Evolutionary conservation across 2,888 invertebrate genomes (phyloP).

Genomic region (Ormyrus labotus): DNA sequence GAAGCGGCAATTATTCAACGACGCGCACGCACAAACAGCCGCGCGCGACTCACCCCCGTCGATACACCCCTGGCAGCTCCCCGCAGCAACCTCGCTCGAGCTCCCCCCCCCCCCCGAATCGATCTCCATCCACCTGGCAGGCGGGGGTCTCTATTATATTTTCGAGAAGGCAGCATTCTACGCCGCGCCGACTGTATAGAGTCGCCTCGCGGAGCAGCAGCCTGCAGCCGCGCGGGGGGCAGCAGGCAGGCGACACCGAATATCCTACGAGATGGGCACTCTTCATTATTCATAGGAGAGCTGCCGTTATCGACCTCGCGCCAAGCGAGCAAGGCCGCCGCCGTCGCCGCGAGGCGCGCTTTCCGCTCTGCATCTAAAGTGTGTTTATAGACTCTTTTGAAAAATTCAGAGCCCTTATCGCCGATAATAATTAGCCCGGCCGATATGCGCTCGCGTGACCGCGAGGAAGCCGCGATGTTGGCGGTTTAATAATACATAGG

Average conservation of each 20-base stretch:
- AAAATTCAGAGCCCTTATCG: constrained; percentile 41
- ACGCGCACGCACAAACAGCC: too few species aligned
- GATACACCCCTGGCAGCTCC: too few species aligned
- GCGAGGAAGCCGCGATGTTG: background rate
- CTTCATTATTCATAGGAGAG: constrained; percentile 65
- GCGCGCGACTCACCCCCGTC: too few species aligned
- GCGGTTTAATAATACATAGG: background rate
- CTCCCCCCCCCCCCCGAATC: background rate
- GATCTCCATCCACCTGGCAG: constrained; percentile 23
- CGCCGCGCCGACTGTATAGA: background rate
- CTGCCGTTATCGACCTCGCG: constrained; percentile 62
- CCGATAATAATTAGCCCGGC: constrained; percentile 2
- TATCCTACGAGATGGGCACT: constrained; percentile 65
- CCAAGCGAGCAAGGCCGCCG: constrained; percentile 47
- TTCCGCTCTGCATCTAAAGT: constrained; percentile 28
- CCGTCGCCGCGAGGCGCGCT: constrained; percentile 49
- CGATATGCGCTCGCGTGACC: too few species aligned
- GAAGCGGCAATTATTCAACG: too few species aligned
- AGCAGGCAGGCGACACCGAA: constrained; percentile 60
- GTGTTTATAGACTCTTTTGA: constrained; percentile 46
- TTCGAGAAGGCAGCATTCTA: background rate
- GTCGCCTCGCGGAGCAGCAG: background rate
- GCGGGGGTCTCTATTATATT: constrained; percentile 30
- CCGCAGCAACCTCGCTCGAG: background rate
- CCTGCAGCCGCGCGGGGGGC: background rate